phyloP scores from a whole-genome alignment of 2,888 invertebrate genomes.

The Spicauda simplicius region DNA sequence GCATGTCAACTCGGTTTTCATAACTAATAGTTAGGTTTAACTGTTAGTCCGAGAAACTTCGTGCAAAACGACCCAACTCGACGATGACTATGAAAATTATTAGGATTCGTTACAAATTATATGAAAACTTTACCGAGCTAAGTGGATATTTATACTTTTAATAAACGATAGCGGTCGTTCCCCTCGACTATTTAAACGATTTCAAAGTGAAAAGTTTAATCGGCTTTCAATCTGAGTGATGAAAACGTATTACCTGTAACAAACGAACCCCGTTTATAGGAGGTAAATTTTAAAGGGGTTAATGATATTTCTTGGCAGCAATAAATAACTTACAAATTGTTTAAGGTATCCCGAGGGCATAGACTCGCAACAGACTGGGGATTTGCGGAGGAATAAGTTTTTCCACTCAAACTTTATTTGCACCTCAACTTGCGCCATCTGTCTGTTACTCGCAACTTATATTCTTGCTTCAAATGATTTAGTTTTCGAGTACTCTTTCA shows the following conservation, averaged over 20 bases:
- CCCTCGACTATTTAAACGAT: conserved; percentile 17
- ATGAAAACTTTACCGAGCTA: conserved; percentile 54
- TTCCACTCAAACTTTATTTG: conserved; percentile 83
- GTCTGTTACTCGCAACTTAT: conserved; percentile 68
- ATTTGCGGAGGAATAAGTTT: conserved; percentile 75
- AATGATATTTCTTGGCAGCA: conserved; percentile 78
- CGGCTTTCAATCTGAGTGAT: conserved; percentile 48
- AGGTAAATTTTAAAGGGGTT: conserved; percentile 75
- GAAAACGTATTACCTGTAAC: conserved; percentile 52
- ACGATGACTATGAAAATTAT: conserved; percentile 70
- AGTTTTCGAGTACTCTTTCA: conserved; percentile 77
- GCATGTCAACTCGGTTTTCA: conserved; percentile 78
- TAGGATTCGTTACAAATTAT: conserved; percentile 65
- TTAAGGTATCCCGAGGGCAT: conserved; percentile 76
- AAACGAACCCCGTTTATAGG: conserved; percentile 56
- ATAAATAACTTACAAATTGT: conserved; percentile 84
- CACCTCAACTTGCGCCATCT: conserved; percentile 71
- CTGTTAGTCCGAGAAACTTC: conserved; percentile 55
- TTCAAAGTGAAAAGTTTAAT: conserved; percentile 45
- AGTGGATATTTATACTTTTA: conserved; percentile 44
- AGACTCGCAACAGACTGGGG: conserved; percentile 62
- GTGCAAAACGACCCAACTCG: conserved; percentile 38
- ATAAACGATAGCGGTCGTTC: conserved; percentile 36
- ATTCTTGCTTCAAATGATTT: conserved; percentile 81
- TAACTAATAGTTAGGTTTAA: conserved; percentile 73